Conservation (phyloP, 2,888 invertebrate genomes). For the Plagodis dolabraria region DNA sequence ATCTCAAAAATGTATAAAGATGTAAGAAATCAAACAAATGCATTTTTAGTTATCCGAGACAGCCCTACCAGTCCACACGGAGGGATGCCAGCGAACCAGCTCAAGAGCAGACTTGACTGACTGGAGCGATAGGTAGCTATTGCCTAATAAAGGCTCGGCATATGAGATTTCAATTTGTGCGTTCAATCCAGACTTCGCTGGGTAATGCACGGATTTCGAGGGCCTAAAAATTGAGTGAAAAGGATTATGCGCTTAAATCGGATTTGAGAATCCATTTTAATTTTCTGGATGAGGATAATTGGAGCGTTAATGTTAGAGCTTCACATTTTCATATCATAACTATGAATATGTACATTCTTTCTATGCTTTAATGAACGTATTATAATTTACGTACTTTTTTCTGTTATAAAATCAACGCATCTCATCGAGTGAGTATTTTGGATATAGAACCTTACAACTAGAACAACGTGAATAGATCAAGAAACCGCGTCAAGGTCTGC, state of each 20-base stretch:
- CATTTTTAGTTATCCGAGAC: constrained; percentile 1
- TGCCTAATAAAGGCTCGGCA: constrained; percentile 66
- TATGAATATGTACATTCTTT: not conserved
- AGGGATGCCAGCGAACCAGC: constrained; percentile 50
- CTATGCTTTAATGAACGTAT: no score
- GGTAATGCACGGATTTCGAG: constrained; percentile 36
- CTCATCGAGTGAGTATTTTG: no score
- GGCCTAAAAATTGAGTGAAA: constrained; percentile 30
- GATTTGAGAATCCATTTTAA: constrained; percentile 15
- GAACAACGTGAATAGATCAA: no score
- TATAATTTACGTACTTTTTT: no score
- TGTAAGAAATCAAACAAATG: no score
- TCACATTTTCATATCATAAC: not conserved
- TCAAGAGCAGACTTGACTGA: constrained; percentile 49
- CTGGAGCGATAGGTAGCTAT: constrained; percentile 59
- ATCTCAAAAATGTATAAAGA: no score
- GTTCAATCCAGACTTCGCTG: constrained; percentile 43
- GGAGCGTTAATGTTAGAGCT: constrained; percentile 3
- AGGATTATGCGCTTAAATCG: constrained; percentile 27
- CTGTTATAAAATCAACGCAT: no score
- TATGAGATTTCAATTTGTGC: constrained; percentile 70
- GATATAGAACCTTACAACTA: no score
- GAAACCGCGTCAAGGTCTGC: no score
- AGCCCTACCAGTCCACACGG: constrained; percentile 41
- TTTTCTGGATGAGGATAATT: constrained; percentile 19